Evolutionary conservation across 1,140 invertebrate genomes (phyloP).

Genomic region (Lepidurus apus): DNA sequence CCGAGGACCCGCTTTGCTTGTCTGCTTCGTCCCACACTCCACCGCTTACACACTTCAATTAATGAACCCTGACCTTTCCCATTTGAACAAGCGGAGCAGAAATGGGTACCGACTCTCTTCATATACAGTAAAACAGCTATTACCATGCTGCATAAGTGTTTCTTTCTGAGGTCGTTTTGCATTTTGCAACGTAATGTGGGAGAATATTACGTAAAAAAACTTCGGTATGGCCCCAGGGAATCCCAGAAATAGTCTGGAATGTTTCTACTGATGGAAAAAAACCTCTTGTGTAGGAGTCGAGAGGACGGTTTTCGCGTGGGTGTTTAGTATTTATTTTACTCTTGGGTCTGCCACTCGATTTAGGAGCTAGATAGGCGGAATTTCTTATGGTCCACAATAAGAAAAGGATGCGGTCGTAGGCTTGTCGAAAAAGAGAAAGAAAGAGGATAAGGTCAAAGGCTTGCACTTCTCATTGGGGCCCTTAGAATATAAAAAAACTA

Average conservation of each 20-base stretch:
- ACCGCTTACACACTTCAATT: background rate
- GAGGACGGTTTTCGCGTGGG: background rate
- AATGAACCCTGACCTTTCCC: background rate
- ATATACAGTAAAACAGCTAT: background rate
- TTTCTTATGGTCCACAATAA: background rate
- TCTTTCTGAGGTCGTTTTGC: background rate
- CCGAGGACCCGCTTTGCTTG: background rate
- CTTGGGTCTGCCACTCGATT: background rate
- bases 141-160: background rate
- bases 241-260: background rate
- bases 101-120: background rate
- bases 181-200: background rate
- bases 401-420: background rate
- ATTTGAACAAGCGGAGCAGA: background rate
- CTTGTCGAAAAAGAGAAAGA: background rate
- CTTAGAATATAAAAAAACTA: too few relatives aligned
- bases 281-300: background rate
- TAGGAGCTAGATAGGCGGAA: background rate
- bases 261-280: background rate
- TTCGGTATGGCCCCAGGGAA: background rate
- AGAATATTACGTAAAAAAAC: background rate
- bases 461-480: background rate
- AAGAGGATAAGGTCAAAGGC: background rate
- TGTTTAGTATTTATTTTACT: background rate
- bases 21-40: background rate